phyloP scores from a whole-genome alignment of 1,140 invertebrate genomes.

The Stegodyphus mimosarum region DNA sequence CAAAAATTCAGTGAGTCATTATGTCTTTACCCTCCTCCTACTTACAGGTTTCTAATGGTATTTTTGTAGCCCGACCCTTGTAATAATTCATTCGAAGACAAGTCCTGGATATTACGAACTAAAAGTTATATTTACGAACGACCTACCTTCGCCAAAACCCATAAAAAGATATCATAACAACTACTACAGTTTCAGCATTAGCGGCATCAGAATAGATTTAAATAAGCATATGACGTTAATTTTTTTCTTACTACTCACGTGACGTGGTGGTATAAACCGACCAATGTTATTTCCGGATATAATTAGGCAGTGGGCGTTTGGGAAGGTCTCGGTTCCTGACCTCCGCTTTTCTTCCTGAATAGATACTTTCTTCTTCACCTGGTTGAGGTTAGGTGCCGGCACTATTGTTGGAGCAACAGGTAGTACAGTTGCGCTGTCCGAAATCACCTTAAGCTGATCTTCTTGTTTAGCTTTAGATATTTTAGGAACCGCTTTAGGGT shows the following conservation, averaged over 20 bases:
- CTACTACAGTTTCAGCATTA: not conserved
- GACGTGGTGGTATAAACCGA: slow-evolving; percentile 48
- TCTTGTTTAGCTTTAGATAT: not conserved
- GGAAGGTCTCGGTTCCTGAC: slow-evolving; percentile 32
- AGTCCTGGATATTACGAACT: too few species aligned
- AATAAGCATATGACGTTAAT: slow-evolving; percentile 34
- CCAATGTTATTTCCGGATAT: slow-evolving; percentile 54
- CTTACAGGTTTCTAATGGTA: too few species aligned
- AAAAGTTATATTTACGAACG: too few species aligned
- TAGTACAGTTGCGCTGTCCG: slow-evolving; percentile 9
- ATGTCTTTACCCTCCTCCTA: too few species aligned
- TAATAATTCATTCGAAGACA: too few species aligned
- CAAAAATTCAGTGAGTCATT: too few species aligned
- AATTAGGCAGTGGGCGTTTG: slow-evolving; percentile 49
- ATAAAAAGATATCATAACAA: slow-evolving; percentile 23
- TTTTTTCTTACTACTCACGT: slow-evolving; percentile 50
- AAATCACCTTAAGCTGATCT: not conserved
- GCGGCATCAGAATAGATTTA: slow-evolving; percentile 22
- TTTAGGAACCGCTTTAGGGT: slow-evolving; percentile 1
- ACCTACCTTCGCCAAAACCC: not conserved
- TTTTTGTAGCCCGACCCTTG: too few species aligned
- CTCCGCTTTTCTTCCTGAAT: slow-evolving; percentile 50
- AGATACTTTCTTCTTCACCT: slow-evolving; percentile 52
- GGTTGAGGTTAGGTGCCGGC: not conserved
- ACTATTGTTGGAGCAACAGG: not conserved